Evolutionary conservation across 2,888 invertebrate species (phyloP), one percentile per base, ranked within the genome.

Genomic region (Mylabris sibirica): DNA sequence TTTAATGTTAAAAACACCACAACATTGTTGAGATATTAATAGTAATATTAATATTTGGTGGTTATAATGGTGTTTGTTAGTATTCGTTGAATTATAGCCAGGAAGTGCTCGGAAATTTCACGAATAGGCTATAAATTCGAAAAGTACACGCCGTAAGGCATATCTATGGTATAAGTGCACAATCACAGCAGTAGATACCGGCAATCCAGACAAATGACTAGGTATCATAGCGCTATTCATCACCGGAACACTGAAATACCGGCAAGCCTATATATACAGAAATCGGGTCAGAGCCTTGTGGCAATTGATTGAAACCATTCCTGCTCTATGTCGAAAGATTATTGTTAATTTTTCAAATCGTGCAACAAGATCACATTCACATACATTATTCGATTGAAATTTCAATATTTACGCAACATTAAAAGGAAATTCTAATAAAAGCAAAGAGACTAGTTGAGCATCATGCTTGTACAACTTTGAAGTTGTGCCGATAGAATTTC

Each of bases 131-230:
- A 74, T 76, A 75, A 77, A 77, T 76, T 72, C 65, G 65, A 57
- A 66, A 71, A 73, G 72, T 74, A 71, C 73, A 76, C 75, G 65
- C 71, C 69, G 66, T 68, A 70, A 69, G 70, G 72, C 74, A 74
- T 76, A 76, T 77, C 77, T 76, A 77, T 75, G 74, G 74, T 73
- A n/a, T n/a, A 76, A 78, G 75, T 76, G 77, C 75, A 75, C 77
- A 78, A 78, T 78, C 77, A 76, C 73, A 75, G 72, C 70, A 71
- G 69, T 74, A 75, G 75, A 78, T 78, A 76, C 77, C 77, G 74
- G 72, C 77, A 79, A 80, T 78, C 79, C 78, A 78, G 78, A 80
- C 77, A 79, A 80, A 80, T 80, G 77, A 80, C 77, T 77, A 74
- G 77, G 76, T 78, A 80, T 78, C 79, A 76, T 75, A 74, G 76